These are phyloP conservation scores for Tauraco hartlaubi DNA, from an alignment of 2,797 vertebrate genomes.

Conservation along the genomic window DNA sequence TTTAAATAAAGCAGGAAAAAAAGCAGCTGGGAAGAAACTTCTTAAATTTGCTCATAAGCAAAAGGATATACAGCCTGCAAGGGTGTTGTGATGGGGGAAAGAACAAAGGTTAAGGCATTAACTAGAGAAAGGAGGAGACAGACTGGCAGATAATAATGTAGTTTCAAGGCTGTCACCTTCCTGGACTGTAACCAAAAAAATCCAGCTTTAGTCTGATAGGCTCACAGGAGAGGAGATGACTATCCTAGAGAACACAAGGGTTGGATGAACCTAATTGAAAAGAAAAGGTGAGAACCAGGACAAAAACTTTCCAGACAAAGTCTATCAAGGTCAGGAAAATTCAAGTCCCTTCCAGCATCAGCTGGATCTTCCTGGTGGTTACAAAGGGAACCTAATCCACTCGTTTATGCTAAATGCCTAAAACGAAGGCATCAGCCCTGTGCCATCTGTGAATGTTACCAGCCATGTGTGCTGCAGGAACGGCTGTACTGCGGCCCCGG, in stretches of 20 bases:
- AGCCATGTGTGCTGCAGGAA: background rate
- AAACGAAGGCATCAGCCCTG: background rate
- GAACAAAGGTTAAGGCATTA: background rate
- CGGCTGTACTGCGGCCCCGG: background rate
- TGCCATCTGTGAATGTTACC: background rate
- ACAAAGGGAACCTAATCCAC: background rate
- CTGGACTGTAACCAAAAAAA: background rate
- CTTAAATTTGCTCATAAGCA: background rate
- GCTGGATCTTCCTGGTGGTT: background rate
- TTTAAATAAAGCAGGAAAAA: background rate
- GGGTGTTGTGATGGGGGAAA: background rate
- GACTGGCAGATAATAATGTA: background rate
- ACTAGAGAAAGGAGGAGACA: background rate
- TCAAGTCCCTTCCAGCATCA: background rate
- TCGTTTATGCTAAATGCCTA: background rate
- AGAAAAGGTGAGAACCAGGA: background rate
- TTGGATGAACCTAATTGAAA: background rate
- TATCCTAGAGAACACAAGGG: background rate
- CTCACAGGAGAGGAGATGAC: background rate
- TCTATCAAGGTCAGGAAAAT: slow-evolving; percentile 16
- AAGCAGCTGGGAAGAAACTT: background rate
- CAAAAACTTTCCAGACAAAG: slow-evolving; percentile 1
- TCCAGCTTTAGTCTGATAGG: background rate
- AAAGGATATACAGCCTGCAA: background rate
- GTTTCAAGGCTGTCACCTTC: background rate